Evolutionary conservation across 2,888 invertebrate species (phyloP), one percentile per base, ranked within the genome.

Genomic region (Atethmia centrago): DNA sequence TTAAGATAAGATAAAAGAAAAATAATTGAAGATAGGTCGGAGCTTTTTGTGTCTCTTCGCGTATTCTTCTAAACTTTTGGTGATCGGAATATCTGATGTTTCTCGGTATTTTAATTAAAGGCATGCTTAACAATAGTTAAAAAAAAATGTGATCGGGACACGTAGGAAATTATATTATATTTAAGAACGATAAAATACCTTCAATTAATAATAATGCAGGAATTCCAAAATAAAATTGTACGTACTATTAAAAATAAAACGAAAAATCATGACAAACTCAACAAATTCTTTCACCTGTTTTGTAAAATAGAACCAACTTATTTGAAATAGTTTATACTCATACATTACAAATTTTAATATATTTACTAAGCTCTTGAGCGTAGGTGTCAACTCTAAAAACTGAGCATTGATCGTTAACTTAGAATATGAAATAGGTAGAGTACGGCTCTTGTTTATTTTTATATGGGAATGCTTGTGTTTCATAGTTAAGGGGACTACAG

Each of bases 351-450:
- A 64, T 47, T n/a, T 66, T 66, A 66, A n/a, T n/a, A n/a, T n/a
- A n/a, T n/a, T n/a, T n/a, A n/a, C n/a, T 74, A 49, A 42, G 65
- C 42, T 42, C 31, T 36, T n/a, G 56, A 59, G 45, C 4, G 28
- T 40, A 45, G 45, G 51, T 36, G 45, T 66, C 76, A 36, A 66
- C 16, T 53, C 25, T 59, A 21, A 66, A 65, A 74, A 59, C 51
- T 53, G 19, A 75, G 45, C 45, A 40, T 67, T 47, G 28, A n/a
- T 67, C n/a, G 28, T 67, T 31, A 40, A 31, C 12, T 47, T 59
- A 19, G 31, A 47, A 61, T 66, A 58, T 49, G 0, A 21, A 74
- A 16, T 45, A 40, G 10, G 28, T 47, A 69, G 7, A 69, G 10
- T 28, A 58, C 14, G 7, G 25, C 28, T 64, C 0, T 19, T 40